These are phyloP conservation scores for Sinocyclocheilus grahami DNA, from an alignment of 2,113 vertebrate species.

Conservation along the genomic window DNA sequence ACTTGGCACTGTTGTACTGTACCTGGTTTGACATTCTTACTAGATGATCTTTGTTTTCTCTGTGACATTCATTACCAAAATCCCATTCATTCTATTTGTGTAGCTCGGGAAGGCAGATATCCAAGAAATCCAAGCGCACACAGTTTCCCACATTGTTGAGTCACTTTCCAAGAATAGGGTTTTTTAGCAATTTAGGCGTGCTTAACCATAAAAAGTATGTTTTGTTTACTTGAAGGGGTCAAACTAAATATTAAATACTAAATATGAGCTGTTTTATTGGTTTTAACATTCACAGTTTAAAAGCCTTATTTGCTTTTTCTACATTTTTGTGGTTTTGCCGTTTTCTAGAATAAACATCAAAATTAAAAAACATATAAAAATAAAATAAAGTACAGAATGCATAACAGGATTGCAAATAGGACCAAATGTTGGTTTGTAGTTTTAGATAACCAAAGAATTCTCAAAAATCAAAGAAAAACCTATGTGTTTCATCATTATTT, in stretches of 20 bases:
- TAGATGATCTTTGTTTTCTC: background rate
- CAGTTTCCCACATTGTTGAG: background rate
- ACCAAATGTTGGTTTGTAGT: background rate
- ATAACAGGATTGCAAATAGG: background rate
- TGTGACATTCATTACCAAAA: constrained; percentile 17
- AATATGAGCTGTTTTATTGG: background rate
- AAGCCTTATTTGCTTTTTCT: background rate
- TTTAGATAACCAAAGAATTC: background rate
- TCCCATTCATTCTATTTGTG: background rate
- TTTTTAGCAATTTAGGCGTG: background rate
- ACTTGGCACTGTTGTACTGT: background rate
- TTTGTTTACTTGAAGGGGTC: background rate
- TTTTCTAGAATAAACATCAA: background rate
- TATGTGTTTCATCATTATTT: background rate
- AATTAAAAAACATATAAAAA: background rate
- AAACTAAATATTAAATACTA: background rate
- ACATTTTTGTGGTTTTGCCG: background rate
- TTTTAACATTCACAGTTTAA: background rate
- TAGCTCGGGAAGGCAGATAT: background rate
- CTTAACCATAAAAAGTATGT: background rate
- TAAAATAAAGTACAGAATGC: no score
- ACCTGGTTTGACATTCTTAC: constrained; percentile 26
- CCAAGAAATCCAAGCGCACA: background rate
- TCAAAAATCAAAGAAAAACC: background rate
- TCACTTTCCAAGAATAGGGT: background rate